Percentiles rank a stretch among this genome's conserved stretches.
Conservation (phyloP, 2,888 invertebrate genomes). For the Megamerina dolium region DNA sequence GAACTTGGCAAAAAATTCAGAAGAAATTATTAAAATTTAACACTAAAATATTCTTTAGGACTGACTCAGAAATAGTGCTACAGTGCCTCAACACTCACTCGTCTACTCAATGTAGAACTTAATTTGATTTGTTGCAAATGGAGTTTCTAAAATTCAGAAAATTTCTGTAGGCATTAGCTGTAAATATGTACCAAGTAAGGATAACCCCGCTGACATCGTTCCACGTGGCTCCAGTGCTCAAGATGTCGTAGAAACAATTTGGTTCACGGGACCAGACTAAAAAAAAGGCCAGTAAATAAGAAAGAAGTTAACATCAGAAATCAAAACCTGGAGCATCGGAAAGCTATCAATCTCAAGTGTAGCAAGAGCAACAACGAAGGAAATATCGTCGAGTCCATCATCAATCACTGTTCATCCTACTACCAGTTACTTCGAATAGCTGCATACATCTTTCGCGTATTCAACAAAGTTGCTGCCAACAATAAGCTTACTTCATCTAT, state of each 20-base stretch:
- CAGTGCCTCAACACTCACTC: slow-evolving; percentile 15
- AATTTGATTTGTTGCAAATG: slow-evolving; percentile 6
- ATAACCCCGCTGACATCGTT: too few relatives aligned
- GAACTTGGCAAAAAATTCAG: slow-evolving; percentile 8
- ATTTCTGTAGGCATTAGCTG: not conserved
- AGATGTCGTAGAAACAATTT: not conserved
- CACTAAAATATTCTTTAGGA: slow-evolving; percentile 12
- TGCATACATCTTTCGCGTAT: not conserved
- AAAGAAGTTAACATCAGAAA: not conserved
- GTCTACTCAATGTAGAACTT: too few relatives aligned
- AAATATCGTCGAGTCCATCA: not conserved
- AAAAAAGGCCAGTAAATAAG: not conserved
- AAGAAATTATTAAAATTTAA: not conserved
- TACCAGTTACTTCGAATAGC: not conserved
- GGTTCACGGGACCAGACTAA: slow-evolving; percentile 2
- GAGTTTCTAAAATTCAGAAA: slow-evolving; percentile 11
- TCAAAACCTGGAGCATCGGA: not conserved
- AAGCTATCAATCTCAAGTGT: not conserved
- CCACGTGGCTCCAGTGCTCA: not conserved
- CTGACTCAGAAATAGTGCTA: slow-evolving; percentile 17
- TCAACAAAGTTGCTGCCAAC: not conserved
- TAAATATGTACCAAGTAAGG: slow-evolving; percentile 5
- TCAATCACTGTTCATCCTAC: not conserved
- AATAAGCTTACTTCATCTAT: not conserved
- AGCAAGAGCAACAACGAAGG: not conserved